These are phyloP conservation scores for Corythornis madagascariensis DNA, from an alignment of 2,113 vertebrate genomes.

Conservation along the genomic window DNA sequence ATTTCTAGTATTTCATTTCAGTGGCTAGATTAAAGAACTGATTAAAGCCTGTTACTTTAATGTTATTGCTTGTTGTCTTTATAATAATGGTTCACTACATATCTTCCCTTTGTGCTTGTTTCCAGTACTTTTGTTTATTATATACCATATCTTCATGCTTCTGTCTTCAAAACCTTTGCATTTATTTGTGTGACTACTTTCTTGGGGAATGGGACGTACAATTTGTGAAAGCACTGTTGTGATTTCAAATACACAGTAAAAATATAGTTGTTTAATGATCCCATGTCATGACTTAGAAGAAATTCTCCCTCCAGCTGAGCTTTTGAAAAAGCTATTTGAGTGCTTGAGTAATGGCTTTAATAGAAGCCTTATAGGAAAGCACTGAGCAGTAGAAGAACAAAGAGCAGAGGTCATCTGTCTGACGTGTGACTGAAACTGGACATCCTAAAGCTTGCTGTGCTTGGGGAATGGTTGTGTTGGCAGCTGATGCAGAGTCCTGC, in stretches of 20 bases:
- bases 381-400: background rate
- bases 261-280: background rate
- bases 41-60: conserved; percentile 14
- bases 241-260: background rate
- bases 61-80: background rate
- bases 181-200: background rate
- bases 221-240: background rate
- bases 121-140: background rate
- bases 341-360: background rate
- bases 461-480: background rate
- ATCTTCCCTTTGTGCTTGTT: background rate
- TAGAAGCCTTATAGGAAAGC: background rate
- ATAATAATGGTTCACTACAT: background rate
- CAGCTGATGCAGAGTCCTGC: background rate
- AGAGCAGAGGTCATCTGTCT: background rate
- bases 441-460: background rate
- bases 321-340: background rate
- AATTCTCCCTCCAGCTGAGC: background rate
- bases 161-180: background rate
- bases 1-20: conserved; percentile 35
- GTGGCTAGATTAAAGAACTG: conserved; percentile 50
- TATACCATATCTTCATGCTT: background rate
- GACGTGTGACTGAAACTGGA: background rate
- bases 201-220: background rate
- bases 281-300: background rate